These are phyloP conservation scores for Lepus americanus DNA, from an alignment of 2,113 vertebrate genomes.

Conservation along the genomic window DNA sequence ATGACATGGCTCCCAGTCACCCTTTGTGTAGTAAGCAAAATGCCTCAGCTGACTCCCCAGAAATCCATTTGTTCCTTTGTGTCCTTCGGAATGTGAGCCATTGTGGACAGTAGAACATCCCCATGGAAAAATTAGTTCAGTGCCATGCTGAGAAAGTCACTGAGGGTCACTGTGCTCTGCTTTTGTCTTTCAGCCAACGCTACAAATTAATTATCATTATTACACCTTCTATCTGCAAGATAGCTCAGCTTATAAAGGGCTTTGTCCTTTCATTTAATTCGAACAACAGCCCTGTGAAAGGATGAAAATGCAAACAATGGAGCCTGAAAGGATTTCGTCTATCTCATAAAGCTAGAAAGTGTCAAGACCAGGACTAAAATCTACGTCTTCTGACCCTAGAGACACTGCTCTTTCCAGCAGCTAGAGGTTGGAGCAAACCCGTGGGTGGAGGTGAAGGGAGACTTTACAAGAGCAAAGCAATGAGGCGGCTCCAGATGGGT, in stretches of 20 bases:
- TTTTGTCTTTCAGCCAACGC: neutral
- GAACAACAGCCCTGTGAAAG: neutral
- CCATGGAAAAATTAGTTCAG: neutral
- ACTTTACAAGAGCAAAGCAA: neutral
- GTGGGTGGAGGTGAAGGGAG: neutral
- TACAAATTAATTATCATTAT: neutral
- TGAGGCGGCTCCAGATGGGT: neutral
- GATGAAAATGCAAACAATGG: neutral
- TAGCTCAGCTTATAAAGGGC: neutral
- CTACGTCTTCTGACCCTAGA: neutral
- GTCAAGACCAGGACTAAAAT: neutral
- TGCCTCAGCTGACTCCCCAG: neutral
- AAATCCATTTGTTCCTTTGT: neutral
- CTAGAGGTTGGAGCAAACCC: neutral
- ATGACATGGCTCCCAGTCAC: neutral
- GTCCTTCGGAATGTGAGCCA: neutral
- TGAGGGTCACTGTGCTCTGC: neutral
- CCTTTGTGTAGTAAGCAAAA: neutral
- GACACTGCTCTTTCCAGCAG: neutral
- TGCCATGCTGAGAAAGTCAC: neutral
- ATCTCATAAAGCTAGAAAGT: neutral
- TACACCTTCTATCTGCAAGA: neutral
- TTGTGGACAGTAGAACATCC: neutral
- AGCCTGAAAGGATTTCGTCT: neutral
- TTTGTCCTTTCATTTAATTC: constrained; percentile 5